These are phyloP conservation scores for Luperina nickerlii DNA, from an alignment of 2,888 invertebrate species.

Conservation along the genomic window DNA sequence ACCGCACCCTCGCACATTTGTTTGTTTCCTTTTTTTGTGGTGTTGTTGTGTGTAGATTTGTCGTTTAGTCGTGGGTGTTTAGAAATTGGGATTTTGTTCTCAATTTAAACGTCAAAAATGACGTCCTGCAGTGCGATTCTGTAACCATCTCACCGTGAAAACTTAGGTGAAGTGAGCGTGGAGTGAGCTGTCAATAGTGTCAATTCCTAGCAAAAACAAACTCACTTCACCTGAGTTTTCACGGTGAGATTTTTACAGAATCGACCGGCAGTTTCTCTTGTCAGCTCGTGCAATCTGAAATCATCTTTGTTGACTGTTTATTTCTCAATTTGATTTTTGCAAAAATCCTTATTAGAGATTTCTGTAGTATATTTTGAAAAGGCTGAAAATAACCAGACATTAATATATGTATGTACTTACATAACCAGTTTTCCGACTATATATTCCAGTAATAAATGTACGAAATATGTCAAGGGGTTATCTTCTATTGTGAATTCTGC, in stretches of 20 bases:
- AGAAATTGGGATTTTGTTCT: not conserved
- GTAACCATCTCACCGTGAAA: no score
- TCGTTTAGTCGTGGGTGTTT: not conserved
- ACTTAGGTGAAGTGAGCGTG: no score
- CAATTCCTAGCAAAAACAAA: no score
- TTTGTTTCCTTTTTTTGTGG: slow-evolving; percentile 26
- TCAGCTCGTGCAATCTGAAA: not conserved
- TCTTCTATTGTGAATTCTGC: slow-evolving; percentile 9
- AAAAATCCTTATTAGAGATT: not conserved
- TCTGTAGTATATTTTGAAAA: not conserved
- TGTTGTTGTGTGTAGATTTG: slow-evolving; percentile 31
- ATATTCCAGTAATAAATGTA: not conserved
- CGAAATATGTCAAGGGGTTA: slow-evolving; percentile 31
- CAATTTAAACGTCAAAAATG: not conserved
- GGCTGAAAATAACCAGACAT: not conserved
- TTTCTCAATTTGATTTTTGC: not conserved
- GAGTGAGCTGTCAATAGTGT: no score
- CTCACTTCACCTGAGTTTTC: no score
- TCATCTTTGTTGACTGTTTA: not conserved
- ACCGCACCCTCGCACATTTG: slow-evolving; percentile 44
- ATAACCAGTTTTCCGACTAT: not conserved
- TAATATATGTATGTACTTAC: no score
- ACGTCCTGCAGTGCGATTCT: no score
- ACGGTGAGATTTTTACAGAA: no score
- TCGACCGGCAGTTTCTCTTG: no score